phyloP scores from a whole-genome alignment of 2,113 vertebrate species.

The Varanus salvator region DNA sequence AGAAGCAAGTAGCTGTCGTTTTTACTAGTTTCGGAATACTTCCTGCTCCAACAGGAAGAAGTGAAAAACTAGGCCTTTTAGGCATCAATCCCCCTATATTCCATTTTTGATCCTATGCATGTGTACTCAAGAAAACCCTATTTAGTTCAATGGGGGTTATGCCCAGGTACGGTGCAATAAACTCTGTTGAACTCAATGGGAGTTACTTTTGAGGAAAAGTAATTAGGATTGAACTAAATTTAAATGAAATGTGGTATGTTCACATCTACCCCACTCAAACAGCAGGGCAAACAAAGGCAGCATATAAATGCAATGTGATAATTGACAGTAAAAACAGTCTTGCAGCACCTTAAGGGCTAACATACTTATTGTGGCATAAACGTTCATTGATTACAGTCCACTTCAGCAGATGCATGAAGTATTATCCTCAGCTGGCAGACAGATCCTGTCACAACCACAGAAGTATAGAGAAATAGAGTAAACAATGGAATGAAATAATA shows the following conservation, averaged over 20 bases:
- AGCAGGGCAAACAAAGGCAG: neutral
- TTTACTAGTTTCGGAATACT: neutral
- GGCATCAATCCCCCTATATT: no score
- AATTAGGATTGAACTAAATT: neutral
- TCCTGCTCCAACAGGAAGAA: neutral
- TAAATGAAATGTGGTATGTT: neutral
- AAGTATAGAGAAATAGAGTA: neutral
- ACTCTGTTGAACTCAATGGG: neutral
- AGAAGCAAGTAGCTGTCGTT: neutral
- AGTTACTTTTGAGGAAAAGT: neutral
- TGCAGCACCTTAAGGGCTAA: neutral
- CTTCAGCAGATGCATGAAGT: neutral
- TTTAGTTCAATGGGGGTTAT: no score
- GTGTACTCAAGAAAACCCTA: no score
- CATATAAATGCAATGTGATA: no score
- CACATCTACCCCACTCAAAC: neutral
- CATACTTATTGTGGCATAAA: neutral
- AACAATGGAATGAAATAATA: neutral
- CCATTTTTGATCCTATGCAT: no score
- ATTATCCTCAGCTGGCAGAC: neutral
- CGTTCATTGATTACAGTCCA: neutral
- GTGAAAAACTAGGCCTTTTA: no score
- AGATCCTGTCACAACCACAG: neutral
- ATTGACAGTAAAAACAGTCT: neutral
- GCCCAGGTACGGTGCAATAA: neutral